Conservation (phyloP, 2,888 invertebrate genomes). For the Glyphotaelius pellucidus region DNA sequence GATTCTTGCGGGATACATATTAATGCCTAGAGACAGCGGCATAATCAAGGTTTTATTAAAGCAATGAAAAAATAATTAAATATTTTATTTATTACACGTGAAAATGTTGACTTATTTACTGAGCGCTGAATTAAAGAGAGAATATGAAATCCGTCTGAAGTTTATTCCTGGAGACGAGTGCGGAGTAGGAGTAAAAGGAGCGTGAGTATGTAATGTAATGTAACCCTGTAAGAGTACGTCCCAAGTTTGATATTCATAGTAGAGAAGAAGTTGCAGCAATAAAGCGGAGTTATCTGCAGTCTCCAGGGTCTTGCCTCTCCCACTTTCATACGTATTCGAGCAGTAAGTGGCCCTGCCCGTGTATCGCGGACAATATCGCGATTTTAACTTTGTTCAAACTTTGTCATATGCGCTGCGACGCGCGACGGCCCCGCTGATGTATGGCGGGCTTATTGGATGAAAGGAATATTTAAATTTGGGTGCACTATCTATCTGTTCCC, state of each 20-base stretch:
- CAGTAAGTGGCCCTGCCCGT: constrained; percentile 55
- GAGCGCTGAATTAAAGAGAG: neutral
- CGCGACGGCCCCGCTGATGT: constrained; percentile 24
- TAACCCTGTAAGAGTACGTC: neutral
- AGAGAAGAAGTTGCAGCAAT: constrained; percentile 61
- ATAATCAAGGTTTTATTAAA: too few relatives aligned
- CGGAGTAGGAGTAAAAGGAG: neutral
- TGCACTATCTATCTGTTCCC: neutral
- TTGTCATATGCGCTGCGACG: constrained; percentile 58
- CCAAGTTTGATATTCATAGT: constrained; percentile 45
- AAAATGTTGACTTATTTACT: neutral
- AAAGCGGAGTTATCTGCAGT: constrained; percentile 62
- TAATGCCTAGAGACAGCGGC: neutral
- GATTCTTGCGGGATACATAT: neutral
- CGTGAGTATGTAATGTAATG: neutral
- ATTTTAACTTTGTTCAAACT: constrained; percentile 63
- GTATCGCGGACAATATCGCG: constrained; percentile 61
- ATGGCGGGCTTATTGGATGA: constrained; percentile 29
- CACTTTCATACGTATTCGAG: constrained; percentile 42
- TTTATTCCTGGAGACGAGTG: neutral
- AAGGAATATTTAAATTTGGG: constrained; percentile 20
- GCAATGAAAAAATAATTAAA: too few relatives aligned
- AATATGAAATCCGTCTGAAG: neutral
- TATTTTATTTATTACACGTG: neutral
- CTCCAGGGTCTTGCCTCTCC: constrained; percentile 53